phyloP scores from a whole-genome alignment of 2,113 vertebrate species.

The Nerophis ophidion region DNA sequence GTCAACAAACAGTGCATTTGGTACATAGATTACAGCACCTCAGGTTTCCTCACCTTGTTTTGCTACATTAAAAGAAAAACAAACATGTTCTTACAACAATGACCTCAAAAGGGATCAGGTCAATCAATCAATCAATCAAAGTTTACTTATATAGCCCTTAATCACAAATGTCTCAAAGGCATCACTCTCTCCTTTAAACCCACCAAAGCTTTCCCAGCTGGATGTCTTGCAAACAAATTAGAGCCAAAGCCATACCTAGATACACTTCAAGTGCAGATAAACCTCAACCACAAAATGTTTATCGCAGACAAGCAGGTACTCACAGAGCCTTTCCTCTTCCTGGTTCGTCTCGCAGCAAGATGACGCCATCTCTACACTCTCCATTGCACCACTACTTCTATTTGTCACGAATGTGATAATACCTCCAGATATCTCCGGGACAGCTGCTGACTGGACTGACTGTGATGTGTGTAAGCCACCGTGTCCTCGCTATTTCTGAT shows the following conservation, averaged over 20 bases:
- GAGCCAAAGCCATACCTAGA: slow-evolving; percentile 13
- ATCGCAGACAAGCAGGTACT: slow-evolving; percentile 41
- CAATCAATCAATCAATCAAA: too few species aligned
- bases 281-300: background rate
- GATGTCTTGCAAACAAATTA: slow-evolving; percentile 3
- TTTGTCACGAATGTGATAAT: background rate
- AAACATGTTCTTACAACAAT: background rate
- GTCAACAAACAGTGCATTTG: background rate
- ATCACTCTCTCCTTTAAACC: slow-evolving; percentile 21
- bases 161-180: too few species aligned
- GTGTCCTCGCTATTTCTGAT: slow-evolving; percentile 27
- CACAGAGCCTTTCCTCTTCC: slow-evolving; percentile 40
- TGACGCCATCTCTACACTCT: slow-evolving; percentile 37
- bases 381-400: background rate
- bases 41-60: slow-evolving; percentile 14
- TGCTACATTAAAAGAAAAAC: slow-evolving; percentile 1
- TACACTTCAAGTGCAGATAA: slow-evolving; percentile 2
- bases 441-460: slow-evolving; percentile 24
- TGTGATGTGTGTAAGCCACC: background rate
- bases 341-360: slow-evolving; percentile 36
- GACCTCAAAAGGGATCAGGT: slow-evolving; percentile 14
- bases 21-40: slow-evolving; percentile 25
- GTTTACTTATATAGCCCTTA: too few species aligned
- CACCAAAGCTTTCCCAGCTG: slow-evolving; percentile 40
- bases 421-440: background rate